Evolutionary conservation across 2,113 vertebrate genomes (phyloP), one percentile per base, ranked within the genome.

Genomic region (Ailurus styani): DNA sequence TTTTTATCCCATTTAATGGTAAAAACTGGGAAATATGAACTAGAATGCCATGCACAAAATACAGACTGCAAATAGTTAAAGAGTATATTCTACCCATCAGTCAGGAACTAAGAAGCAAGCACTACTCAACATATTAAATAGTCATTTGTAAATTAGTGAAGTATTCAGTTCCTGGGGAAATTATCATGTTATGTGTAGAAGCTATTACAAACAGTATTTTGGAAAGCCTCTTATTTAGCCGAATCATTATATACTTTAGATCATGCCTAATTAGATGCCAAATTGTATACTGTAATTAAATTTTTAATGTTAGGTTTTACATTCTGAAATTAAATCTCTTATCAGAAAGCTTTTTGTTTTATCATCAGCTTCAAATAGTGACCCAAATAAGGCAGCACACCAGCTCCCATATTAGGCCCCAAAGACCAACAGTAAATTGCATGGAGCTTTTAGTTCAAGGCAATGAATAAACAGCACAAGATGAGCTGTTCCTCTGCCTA

Each of bases 41-140:
- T 92, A 90, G 84, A 98, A 97, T 94, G 94, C n/a, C 96, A 94
- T 95, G 94, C 97, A 98, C 34, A 45, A 81, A 92, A 96, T 90
- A 94, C 10, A 95, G 72, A 88, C 73, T 66, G 87, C 82, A 95
- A 91, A 66, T 92, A 97, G 87, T 91, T 91, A 54, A 86, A 96
- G 77, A 87, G 31, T 54, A 85, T n/a, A 93, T 95, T 91, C 70
- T 90, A 95, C 17, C 37, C 87, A 95, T 93, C 81, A 95, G 75
- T 97, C 87, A 92, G 92, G 57, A 97, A 87, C 90, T 92, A 90
- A 94, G 92, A 91, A 98, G 97, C 97, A 97, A 98, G 95, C 94
- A 93, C 45, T 78, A 66, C 10, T 81, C 57, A 91, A 73, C 10
- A 68, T 45, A 94, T 85, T 96, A 75, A 96, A 64, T 60, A 81